Base-by-base conservation (phyloP, 2,797 vertebrate species). In the Poecilia velifera region DNA sequence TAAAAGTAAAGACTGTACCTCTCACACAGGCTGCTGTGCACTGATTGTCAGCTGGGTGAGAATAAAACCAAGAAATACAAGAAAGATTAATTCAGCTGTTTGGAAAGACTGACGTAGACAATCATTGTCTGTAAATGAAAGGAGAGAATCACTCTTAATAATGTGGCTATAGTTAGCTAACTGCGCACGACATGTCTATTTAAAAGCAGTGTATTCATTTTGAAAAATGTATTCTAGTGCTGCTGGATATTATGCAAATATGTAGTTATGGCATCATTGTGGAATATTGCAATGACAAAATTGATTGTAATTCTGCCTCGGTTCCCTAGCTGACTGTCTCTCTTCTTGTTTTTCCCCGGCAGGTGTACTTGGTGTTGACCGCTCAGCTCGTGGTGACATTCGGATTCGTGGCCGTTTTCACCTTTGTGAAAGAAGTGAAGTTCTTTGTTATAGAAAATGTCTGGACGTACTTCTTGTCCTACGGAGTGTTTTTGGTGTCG, bases 321-420 rank as follows among this genome's bases (percentile, higher is more conserved):
- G 49, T 49, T 49, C 18, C 18, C 18, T 49, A 3, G 20, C 20
- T 51, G 49, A 51, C 20, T 22, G 2, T 51, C 0, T 51, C 49
- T 51, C n/a, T 68, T 39, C 36, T 79, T 18, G n/a, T 28, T 43
- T 83, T 10, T 49, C 73, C 10, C 2, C 43, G 10, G 9, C 88
- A 98, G 98, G 97, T 98, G 41, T 98, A 98, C 93, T 86, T 98
- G 95, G 96, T 98, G 84, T 89, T 98, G 89, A 97, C 97, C 0
- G 88, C 96, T 83, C 98, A 98, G 95, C 95, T 98, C 77, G 73
- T 92, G 0, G 97, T 98, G 87, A 99, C 97, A 0, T 96, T 98
- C n/a, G 93, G 95, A 75, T 97, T 97, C 5, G 97, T 98, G 85
- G 96, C 97, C 0, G 72, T 97, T 77, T 98, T 97, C 95, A 98